Evolutionary conservation across 2,113 vertebrate species (phyloP).

Genomic region (Podiceps cristatus): DNA sequence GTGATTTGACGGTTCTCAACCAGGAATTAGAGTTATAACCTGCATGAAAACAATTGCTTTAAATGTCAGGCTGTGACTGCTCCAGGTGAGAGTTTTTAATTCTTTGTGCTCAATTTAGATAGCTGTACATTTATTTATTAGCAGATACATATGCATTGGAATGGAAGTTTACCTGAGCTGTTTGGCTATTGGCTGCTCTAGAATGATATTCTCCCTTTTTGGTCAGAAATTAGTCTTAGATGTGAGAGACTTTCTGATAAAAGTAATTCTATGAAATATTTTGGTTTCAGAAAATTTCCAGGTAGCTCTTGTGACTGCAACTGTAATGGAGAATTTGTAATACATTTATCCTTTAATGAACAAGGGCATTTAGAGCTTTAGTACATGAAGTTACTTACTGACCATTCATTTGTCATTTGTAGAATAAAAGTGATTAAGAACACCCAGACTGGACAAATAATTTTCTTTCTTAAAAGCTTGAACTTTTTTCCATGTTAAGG

Average conservation of each 20-base stretch:
- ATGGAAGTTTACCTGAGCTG: background rate
- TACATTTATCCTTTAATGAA: slow-evolving; percentile 18
- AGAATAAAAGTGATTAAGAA: slow-evolving; percentile 70
- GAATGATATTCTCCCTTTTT: background rate
- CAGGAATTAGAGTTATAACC: background rate
- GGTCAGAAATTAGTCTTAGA: background rate
- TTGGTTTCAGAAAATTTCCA: background rate
- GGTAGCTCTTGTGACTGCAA: background rate
- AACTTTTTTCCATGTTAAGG: background rate
- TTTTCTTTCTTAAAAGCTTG: slow-evolving; percentile 30
- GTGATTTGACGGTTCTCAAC: background rate
- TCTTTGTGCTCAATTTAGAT: background rate
- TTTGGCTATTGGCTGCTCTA: background rate
- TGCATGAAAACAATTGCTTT: background rate
- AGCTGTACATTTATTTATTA: background rate
- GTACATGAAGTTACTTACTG: background rate
- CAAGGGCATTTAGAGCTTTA: background rate
- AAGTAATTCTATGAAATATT: background rate
- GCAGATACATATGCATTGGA: background rate
- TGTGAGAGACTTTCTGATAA: background rate
- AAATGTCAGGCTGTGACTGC: background rate
- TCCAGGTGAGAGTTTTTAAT: background rate
- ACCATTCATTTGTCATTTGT: background rate
- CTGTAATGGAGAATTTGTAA: background rate
- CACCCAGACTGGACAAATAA: slow-evolving; percentile 42